Evolutionary conservation across 2,888 invertebrate genomes (phyloP), one percentile per base, ranked within the genome.

Genomic region (Caradrina clavipalpis): DNA sequence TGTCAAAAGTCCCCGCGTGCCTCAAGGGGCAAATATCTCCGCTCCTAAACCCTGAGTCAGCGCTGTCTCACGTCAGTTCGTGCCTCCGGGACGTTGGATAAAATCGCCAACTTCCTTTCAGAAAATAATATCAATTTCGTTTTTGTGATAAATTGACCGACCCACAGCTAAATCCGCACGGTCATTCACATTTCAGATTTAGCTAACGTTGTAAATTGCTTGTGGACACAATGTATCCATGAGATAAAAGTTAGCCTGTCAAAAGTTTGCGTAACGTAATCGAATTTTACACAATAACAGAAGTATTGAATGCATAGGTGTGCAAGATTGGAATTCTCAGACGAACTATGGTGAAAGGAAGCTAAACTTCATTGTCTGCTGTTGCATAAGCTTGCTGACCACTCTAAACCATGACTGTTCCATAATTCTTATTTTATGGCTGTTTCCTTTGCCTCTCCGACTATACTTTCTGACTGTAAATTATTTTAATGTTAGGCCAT

Each of bases 321-420:
- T 53, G 69, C 69, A 73, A 63, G 63, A 76, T 77, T 76, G 73
- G 73, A 80, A 79, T 83, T 82, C 76, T 56, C 72, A 70, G 57
- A 77, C 76, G 71, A 69, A 77, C 74, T 85, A 86, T 78, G 81
- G 91, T 91, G 92, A 92, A 92, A 91, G 92, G 89, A 85, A 85
- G 84, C 75, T 86, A 86, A 89, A 88, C 88, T 89, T 91, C 90
- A 92, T 90, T 88, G 87, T 89, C 66, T 79, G 73, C 62, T 65
- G 74, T 92, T 92, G 86, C 90, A 86, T 89, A 91, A 91, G 86
- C 82, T 82, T 71, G 50, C 87, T 88, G 88, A 87, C 89, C 89
- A 81, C 78, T 89, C 87, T 87, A 84, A 87, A 86, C 75, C 84
- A 85, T 85, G 72, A 83, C 76, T 84, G 87, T 87, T 88, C 84